Evolutionary conservation across 2,888 invertebrate species (phyloP), one percentile per base, ranked within the genome.

Genomic region (Agrilus cyanescens): DNA sequence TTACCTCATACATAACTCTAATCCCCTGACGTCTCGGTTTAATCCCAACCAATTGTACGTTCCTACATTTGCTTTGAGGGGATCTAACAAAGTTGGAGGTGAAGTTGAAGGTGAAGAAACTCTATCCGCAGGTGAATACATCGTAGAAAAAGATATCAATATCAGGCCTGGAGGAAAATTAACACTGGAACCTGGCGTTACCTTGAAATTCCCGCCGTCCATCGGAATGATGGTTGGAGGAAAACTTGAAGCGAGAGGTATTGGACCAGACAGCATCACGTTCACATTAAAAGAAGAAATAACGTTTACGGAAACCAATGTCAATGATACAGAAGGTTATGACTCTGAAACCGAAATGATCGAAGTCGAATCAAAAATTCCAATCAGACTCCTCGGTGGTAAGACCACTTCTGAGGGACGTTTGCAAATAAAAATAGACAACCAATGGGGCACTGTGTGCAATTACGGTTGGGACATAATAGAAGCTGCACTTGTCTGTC

Each of bases 151-250:
- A 56, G 98, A 98, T 61, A 94, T 98, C 37, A 95, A 89, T 60
- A 82, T 97, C 30, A 69, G 91, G 20, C 93, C 95, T 0, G 91
- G 90, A n/a, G 94, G 94, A 4, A 84, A 85, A 63, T 70, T 98
- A 33, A 83, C 84, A 12, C 71, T 98, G 3, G 82, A 87, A 46
- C 83, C 90, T 0, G 95, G 95, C 0, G 90, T 94, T 0, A 87
- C 80, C 0, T 68, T 98, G 12, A 79, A 78, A 54, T 98, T 98
- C 65, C 87, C 90, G 41, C 87, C 94, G 1, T 81, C 90, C 16
- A 83, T 97, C 41, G 95, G 96, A 7, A 90, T 98, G 75, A 89
- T 98, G 83, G 84, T 97, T 3, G 94, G 94, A 33, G 96, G 96
- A 0, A 82, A 83, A 62, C 67, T 96, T 35, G 87, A 87, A 56